These are phyloP conservation scores for Cremastinae sp. DNA, from an alignment of 2,888 invertebrate species.

Conservation along the genomic window DNA sequence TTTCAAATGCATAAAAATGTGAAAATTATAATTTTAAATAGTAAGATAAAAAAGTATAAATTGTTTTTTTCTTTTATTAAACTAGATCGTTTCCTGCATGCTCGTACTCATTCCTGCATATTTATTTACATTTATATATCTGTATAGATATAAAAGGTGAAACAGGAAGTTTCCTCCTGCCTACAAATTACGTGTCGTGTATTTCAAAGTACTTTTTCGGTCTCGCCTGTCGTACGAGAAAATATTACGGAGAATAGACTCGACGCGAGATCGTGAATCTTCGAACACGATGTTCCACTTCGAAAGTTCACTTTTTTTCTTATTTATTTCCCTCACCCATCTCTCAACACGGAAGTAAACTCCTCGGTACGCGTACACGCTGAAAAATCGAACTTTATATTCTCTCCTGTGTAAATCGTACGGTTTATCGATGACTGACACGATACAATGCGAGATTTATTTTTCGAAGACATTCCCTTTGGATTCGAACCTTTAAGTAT, in stretches of 20 bases:
- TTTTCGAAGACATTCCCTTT: no score
- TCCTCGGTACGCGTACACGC: neutral
- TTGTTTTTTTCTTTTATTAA: no score
- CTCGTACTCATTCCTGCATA: no score
- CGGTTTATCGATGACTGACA: no score
- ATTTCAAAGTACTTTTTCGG: constrained; percentile 30
- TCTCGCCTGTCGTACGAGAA: constrained; percentile 6
- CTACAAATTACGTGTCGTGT: constrained; percentile 37
- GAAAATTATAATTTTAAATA: no score
- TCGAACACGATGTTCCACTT: constrained; percentile 29
- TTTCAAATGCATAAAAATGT: no score
- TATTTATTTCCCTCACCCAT: neutral
- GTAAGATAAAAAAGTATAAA: no score
- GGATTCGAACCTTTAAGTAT: no score
- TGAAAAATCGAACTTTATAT: constrained; percentile 6
- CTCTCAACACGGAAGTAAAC: neutral
- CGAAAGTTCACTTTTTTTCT: constrained; percentile 6
- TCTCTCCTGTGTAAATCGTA: neutral
- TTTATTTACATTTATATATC: neutral
- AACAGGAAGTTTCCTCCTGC: constrained; percentile 37
- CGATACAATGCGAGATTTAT: no score
- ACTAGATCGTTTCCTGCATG: no score
- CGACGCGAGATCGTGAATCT: constrained; percentile 10
- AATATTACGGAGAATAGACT: neutral
- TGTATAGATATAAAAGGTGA: constrained; percentile 7